A percentile compares a stretch with the other conserved stretches of the same genome.
These are phyloP conservation scores for Eristalis tenax DNA, from an alignment of 2,888 invertebrate genomes.

Conservation along the genomic window DNA sequence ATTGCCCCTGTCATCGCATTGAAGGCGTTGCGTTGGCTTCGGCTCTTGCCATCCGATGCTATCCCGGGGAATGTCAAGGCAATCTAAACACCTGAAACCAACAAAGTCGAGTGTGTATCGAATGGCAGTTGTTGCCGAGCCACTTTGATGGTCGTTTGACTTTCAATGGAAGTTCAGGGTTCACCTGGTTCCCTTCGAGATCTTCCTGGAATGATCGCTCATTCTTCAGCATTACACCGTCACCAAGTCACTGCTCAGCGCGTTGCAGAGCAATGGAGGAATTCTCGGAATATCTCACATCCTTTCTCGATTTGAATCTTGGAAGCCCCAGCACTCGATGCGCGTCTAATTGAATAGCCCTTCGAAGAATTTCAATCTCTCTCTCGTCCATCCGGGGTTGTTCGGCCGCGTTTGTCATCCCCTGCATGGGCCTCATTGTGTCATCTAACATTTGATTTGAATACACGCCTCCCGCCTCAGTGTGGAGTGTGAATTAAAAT, in stretches of 20 bases:
- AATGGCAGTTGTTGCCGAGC: background rate
- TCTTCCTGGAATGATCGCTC: too few species aligned
- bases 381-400: background rate
- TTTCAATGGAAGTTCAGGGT: background rate
- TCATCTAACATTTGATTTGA: too few species aligned
- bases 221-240: background rate
- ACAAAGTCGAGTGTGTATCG: background rate
- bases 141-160: background rate
- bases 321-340: background rate
- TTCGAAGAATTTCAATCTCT: background rate
- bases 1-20: background rate
- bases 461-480: background rate
- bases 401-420: background rate
- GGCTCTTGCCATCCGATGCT: too few species aligned
- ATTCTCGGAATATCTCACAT: background rate
- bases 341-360: background rate
- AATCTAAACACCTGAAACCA: background rate
- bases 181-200: too few species aligned
- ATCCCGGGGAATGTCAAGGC: background rate
- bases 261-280: background rate
- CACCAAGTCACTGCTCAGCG: background rate
- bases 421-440: too few species aligned
- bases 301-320: background rate
- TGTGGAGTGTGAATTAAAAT: background rate
- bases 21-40: background rate